phyloP scores from a whole-genome alignment of 2,113 vertebrate genomes.

The Spilogale gracilis region DNA sequence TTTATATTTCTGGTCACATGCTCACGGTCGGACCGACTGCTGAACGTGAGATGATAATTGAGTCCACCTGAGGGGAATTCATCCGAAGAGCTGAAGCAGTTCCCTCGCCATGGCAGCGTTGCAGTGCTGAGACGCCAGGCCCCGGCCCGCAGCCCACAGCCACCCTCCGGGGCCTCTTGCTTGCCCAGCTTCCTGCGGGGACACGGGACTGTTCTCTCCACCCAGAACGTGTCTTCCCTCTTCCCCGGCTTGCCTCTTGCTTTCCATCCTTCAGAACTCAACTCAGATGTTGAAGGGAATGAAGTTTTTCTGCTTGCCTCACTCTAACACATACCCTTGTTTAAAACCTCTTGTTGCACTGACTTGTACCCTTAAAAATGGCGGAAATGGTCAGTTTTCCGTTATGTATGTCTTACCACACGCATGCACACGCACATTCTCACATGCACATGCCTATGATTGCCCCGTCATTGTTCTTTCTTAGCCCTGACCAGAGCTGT shows the following conservation, averaged over 20 bases:
- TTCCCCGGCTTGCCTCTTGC: background rate
- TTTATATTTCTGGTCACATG: background rate
- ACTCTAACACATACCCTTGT: background rate
- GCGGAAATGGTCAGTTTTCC: background rate
- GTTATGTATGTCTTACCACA: background rate
- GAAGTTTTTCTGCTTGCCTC: background rate
- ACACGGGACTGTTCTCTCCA: background rate
- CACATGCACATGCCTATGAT: too few relatives aligned
- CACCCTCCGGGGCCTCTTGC: rapidly evolving
- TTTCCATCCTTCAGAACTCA: background rate
- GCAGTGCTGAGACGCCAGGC: background rate
- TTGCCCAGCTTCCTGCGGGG: background rate
- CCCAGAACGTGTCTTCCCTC: background rate
- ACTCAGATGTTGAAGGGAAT: background rate
- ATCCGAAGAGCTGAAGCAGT: background rate
- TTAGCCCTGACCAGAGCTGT: background rate
- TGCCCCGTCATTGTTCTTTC: background rate
- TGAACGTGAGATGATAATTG: background rate
- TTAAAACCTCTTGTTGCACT: background rate
- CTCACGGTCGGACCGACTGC: background rate
- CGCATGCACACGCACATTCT: too few relatives aligned
- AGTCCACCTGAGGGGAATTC: background rate
- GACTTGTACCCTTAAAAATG: background rate
- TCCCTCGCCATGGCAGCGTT: background rate
- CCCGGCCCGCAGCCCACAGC: background rate